Percentiles rank a stretch among this genome's conserved stretches.
Conservation (phyloP, 2,113 vertebrate species). For the Gallinago jamesoni region DNA sequence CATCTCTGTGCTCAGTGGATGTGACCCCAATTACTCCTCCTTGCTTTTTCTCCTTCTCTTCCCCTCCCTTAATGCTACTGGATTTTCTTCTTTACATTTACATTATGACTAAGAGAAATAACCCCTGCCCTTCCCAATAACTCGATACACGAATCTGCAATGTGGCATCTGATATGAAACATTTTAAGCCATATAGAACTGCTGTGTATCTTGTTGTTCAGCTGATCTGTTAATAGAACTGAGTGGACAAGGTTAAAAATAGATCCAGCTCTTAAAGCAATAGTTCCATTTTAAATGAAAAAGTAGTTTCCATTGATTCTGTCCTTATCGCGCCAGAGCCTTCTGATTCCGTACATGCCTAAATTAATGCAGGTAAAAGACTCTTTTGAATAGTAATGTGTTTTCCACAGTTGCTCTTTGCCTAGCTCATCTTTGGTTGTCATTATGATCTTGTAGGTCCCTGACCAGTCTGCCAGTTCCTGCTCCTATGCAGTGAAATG, state of each 20-base stretch:
- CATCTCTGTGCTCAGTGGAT: slow-evolving; percentile 23
- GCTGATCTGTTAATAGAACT: neutral
- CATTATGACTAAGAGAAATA: slow-evolving; percentile 50
- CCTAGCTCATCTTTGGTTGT: neutral
- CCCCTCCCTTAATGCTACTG: neutral
- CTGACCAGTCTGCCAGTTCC: neutral
- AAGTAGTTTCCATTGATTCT: slow-evolving; percentile 3
- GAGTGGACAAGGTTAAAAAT: slow-evolving; percentile 13
- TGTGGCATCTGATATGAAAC: neutral
- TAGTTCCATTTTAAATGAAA: slow-evolving; percentile 2
- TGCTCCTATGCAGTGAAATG: slow-evolving; percentile 13
- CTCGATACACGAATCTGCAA: neutral
- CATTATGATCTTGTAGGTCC: neutral
- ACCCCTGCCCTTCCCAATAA: neutral
- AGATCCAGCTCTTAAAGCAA: neutral
- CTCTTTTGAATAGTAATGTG: neutral
- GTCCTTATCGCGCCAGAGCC: neutral
- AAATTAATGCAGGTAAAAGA: neutral
- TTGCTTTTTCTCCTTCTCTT: neutral
- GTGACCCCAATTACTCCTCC: slow-evolving; percentile 60
- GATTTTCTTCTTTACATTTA: slow-evolving; percentile 39
- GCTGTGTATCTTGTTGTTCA: neutral
- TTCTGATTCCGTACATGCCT: neutral
- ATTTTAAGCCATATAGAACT: neutral
- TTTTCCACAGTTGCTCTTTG: neutral